Base-by-base conservation (phyloP, 2,797 vertebrate genomes). In the Danio jaintianensis region DNA sequence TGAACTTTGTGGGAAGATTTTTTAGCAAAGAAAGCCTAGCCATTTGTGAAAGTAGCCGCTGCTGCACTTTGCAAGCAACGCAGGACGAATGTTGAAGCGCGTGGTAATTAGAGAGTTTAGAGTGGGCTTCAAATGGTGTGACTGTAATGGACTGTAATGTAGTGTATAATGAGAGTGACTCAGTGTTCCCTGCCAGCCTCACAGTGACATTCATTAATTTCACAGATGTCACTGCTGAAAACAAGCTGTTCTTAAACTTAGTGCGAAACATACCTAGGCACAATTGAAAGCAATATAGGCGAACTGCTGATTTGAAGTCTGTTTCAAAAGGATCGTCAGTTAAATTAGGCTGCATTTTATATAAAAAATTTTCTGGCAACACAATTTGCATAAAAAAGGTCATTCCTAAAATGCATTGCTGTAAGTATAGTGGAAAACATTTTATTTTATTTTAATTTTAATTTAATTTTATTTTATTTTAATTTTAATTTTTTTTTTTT, bases 131-230 rank as follows among this genome's bases (percentile, higher is more conserved):
- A 68, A 83, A 83, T 66, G 75, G 36, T 76, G 69, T 47, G 16
- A 63, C 20, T 79, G 70, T 79, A 84, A 85, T 85, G 83, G 79
- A 58, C 79, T 76, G 72, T 79, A 86, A 84, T 84, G 75, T 67
- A 82, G 22, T 52, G 63, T 72, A 50, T 80, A 86, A 86, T 84
- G 78, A 83, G 63, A 16, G 63, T 84, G 76, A 76, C 15, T 8
- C 2, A 75, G 56, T 62, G 45, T 62, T 75, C 43, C 4, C 56
- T 62, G 72, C 42, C 43, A 36, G 16, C 69, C 78, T 81, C 78
- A 43, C 63, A 36, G 4, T 12, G 61, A 22, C 56, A 42, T 61
- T 78, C 69, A 22, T 84, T 84, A 13, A 81, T 84, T 53, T 84
- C 42, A n/a, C 11, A 61, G 59, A 79, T 71, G 67, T 13, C 68